phyloP scores from a whole-genome alignment of 2,888 invertebrate genomes.

The Heteromurus nitidus region DNA sequence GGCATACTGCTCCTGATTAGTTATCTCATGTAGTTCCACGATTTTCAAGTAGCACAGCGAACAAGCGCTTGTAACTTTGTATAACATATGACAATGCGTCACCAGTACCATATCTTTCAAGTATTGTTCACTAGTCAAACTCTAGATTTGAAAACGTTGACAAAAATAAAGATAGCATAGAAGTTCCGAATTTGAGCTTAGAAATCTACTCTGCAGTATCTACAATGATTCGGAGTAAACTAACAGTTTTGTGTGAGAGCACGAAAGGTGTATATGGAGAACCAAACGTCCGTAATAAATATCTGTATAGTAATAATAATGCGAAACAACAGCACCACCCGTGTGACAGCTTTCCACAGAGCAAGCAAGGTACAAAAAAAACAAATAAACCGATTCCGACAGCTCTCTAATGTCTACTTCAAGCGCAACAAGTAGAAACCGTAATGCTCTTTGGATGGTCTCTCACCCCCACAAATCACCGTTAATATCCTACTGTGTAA shows the following conservation, averaged over 20 bases:
- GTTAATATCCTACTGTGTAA: slow-evolving; percentile 24
- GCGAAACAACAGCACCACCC: slow-evolving; percentile 28
- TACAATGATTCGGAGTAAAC: too few species aligned
- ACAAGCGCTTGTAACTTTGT: too few species aligned
- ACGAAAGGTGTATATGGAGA: neutral
- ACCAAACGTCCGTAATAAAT: slow-evolving; percentile 14
- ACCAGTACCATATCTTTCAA: neutral
- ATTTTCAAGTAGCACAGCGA: too few species aligned
- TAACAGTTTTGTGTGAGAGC: slow-evolving; percentile 6
- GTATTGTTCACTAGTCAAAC: neutral
- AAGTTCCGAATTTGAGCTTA: too few species aligned
- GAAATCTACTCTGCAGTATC: too few species aligned
- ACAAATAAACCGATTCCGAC: neutral
- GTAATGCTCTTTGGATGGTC: slow-evolving; percentile 3
- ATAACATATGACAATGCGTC: too few species aligned
- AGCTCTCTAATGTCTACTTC: slow-evolving; percentile 9
- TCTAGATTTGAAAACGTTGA: neutral
- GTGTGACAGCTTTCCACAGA: slow-evolving; percentile 13
- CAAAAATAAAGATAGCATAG: too few species aligned
- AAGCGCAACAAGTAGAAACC: slow-evolving; percentile 27
- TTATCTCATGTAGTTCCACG: too few species aligned
- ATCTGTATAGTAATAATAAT: neutral
- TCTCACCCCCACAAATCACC: neutral
- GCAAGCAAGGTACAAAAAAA: slow-evolving; percentile 55
- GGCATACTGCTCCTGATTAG: slow-evolving; percentile 13